Evolutionary conservation across 2,113 vertebrate species (phyloP), one percentile per base, ranked within the genome.

Genomic region (Cochlearius cochlearius): DNA sequence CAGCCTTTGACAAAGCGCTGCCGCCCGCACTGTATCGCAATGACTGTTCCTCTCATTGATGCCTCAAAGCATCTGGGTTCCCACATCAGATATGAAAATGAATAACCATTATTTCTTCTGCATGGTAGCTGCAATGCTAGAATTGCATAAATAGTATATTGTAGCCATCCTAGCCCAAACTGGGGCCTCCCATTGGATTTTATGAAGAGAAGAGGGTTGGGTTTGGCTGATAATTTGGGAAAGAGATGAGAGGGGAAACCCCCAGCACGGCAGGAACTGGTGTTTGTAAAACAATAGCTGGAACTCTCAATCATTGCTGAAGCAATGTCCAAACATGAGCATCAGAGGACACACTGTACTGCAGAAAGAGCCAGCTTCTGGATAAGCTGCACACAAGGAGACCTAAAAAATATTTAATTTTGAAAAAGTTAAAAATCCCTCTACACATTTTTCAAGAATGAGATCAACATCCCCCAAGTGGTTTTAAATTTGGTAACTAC

Each of bases 241-340:
- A 94, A 62, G 19, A 76, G 71, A 93, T 80, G 90, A 94, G 76
- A 91, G 50, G 90, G 94, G 78, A 92, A 96, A 92, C 74, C 94
- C 96, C 63, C 82, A 94, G 74, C 38, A 73, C 4, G 3, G 82
- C 82, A 88, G 75, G 75, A 93, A 91, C 86, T 77, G 86, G n/a
- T 71, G 52, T 77, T 80, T 74, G 18, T 84, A 86, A 95, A 94
- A 96, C 86, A 95, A 96, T 95, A 96, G 95, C 79, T 96, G 96
- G 88, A 97, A 92, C 88, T 93, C 88, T 95, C 92, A 96, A 76
- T 96, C 88, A 96, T 38, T 93, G 75, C 72, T 86, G 58, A 86
- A 93, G 90, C 38, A 94, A 52, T 7, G 2, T 93, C 79, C 96
- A 88, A 93, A 93, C 66, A 92, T 4, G 38, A 94, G 36, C 94